phyloP scores from a whole-genome alignment of 2,113 vertebrate genomes.

The Andinoacara biseriatus region DNA sequence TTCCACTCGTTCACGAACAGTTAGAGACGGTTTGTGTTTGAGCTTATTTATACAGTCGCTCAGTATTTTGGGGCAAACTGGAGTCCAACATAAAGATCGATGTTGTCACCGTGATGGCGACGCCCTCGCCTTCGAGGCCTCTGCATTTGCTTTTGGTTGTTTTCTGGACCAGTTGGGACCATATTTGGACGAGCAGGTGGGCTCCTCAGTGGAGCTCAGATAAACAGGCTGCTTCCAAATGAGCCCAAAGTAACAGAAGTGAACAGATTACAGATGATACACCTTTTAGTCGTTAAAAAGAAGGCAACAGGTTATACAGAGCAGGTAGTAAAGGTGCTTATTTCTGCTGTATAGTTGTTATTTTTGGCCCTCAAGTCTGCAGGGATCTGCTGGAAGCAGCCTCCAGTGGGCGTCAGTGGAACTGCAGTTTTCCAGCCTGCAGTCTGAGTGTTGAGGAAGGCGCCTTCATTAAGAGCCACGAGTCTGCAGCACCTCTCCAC shows the following conservation, averaged over 20 bases:
- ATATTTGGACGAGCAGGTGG: not conserved
- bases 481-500: not conserved
- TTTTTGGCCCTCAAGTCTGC: accelerated
- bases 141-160: not conserved
- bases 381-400: not conserved
- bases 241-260: not conserved
- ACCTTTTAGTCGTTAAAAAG: accelerated
- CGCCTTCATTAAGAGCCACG: not conserved
- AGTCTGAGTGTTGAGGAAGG: accelerated
- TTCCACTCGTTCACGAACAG: not conserved
- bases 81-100: not conserved
- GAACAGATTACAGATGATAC: not conserved
- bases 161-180: not conserved
- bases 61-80: not conserved
- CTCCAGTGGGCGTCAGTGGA: not conserved
- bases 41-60: not conserved
- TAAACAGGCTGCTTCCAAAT: not conserved
- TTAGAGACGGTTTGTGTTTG: not conserved
- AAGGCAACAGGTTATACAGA: not conserved
- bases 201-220: not conserved
- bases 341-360: not conserved
- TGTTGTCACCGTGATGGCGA: not conserved
- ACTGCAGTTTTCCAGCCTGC: not conserved
- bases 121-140: accelerated
- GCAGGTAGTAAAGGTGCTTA: accelerated